These are phyloP conservation scores for Phylloscopus trochiloides DNA, from an alignment of 2,113 vertebrate genomes.

Conservation along the genomic window DNA sequence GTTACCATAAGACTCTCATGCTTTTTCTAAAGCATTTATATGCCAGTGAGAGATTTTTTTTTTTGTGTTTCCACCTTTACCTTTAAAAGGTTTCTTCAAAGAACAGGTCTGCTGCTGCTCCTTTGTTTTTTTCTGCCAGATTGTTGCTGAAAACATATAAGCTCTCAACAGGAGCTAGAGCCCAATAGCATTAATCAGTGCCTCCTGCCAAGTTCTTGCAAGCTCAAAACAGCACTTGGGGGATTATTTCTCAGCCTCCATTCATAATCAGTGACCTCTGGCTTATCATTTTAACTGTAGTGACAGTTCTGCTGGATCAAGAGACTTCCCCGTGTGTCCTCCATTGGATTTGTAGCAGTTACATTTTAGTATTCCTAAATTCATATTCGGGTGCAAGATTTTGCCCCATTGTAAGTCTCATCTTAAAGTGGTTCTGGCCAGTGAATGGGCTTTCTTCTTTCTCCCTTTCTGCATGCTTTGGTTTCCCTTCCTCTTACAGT, in stretches of 20 bases:
- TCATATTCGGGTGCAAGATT: not conserved
- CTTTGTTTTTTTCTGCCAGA: not conserved
- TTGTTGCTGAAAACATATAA: not conserved
- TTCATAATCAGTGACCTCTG: constrained; percentile 8
- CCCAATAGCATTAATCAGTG: not conserved
- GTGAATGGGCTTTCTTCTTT: not conserved
- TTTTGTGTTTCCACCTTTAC: not conserved
- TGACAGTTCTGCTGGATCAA: not conserved
- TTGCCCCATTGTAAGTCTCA: not conserved
- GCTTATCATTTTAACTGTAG: not conserved
- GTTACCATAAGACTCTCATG: not conserved
- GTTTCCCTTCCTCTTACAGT: not conserved
- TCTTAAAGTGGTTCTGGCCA: not conserved
- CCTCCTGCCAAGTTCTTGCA: not conserved
- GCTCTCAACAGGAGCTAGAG: not conserved
- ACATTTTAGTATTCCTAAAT: not conserved
- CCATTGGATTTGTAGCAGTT: not conserved
- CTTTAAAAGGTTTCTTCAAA: not conserved
- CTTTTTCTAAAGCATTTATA: not conserved
- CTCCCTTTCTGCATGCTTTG: not conserved
- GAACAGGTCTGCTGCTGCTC: not conserved
- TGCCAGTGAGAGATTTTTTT: not conserved
- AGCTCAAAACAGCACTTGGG: not conserved
- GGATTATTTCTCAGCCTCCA: not conserved
- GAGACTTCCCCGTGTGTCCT: not conserved